Percentiles rank a stretch among this genome's conserved stretches.
These are phyloP conservation scores for Pachypeltis micranthus DNA, from an alignment of 1,140 invertebrate genomes.

Conservation along the genomic window DNA sequence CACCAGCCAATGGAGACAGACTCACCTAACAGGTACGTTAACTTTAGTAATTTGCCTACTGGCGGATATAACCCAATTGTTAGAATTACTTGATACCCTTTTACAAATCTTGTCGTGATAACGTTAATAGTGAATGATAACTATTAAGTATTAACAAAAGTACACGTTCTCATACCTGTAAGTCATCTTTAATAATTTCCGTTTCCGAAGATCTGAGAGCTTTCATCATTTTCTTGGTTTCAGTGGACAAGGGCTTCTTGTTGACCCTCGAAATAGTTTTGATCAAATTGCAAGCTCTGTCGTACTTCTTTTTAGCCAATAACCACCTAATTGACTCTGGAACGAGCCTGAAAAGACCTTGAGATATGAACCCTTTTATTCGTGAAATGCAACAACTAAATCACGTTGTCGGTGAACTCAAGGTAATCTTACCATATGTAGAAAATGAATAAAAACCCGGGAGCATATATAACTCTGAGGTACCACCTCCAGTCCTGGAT, in stretches of 20 bases:
- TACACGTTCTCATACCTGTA: no score
- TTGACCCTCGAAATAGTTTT: conserved; percentile 37
- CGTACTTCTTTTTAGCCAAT: conserved; percentile 31
- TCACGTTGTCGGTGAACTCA: neutral
- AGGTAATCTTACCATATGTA: conserved; percentile 13
- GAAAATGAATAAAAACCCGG: conserved; percentile 34
- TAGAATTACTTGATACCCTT: no score
- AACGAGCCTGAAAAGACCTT: conserved; percentile 41
- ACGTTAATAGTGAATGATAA: no score
- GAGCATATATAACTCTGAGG: conserved; percentile 50
- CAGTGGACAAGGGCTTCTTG: conserved; percentile 28
- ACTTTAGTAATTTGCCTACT: no score
- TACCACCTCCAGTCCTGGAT: conserved; percentile 56
- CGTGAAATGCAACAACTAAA: no score
- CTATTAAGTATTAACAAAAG: no score
- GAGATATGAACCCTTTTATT: no score
- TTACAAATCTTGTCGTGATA: no score
- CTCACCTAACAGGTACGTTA: no score
- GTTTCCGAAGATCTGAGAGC: neutral
- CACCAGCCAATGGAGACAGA: no score
- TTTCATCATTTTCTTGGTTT: conserved; percentile 29
- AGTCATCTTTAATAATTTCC: conserved; percentile 3
- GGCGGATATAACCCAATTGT: no score
- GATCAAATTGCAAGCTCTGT: neutral
- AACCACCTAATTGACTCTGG: conserved; percentile 54